Percentiles rank a stretch among this genome's conserved stretches.
phyloP scores from a whole-genome alignment of 1,140 invertebrate species.

The Halyomorpha halys region DNA sequence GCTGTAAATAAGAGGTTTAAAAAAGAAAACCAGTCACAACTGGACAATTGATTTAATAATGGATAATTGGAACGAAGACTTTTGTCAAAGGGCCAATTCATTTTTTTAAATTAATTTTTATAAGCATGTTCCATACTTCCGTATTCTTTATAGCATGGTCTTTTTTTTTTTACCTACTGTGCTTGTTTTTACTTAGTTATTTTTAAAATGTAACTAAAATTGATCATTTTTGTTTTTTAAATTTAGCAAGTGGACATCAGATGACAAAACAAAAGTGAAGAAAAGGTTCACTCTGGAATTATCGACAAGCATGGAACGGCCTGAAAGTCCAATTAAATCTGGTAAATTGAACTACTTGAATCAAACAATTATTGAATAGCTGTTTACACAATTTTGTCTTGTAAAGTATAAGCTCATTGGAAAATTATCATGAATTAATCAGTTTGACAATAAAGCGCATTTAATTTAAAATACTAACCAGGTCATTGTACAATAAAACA shows the following conservation, averaged over 20 bases:
- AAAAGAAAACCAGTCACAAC: no score
- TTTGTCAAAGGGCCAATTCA: constrained; percentile 14
- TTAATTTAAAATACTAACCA: no score
- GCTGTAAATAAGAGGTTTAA: no score
- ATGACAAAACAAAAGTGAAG: constrained; percentile 51
- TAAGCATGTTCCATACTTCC: not conserved
- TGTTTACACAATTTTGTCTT: no score
- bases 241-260: constrained; percentile 44
- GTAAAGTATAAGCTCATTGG: no score
- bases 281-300: constrained; percentile 60
- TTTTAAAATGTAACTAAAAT: not conserved
- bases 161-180: not conserved
- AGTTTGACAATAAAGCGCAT: no score
- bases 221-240: not conserved
- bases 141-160: no score
- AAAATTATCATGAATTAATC: no score
- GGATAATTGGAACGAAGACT: constrained; percentile 5
- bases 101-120: not conserved
- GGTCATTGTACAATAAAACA: no score
- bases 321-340: constrained; percentile 16
- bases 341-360: constrained; percentile 2
- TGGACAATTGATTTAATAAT: no score
- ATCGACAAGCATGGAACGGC: constrained; percentile 34
- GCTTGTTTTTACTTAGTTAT: not conserved
- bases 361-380: no score